Evolutionary conservation across 2,888 invertebrate genomes (phyloP).

Genomic region (Taenaris catops): DNA sequence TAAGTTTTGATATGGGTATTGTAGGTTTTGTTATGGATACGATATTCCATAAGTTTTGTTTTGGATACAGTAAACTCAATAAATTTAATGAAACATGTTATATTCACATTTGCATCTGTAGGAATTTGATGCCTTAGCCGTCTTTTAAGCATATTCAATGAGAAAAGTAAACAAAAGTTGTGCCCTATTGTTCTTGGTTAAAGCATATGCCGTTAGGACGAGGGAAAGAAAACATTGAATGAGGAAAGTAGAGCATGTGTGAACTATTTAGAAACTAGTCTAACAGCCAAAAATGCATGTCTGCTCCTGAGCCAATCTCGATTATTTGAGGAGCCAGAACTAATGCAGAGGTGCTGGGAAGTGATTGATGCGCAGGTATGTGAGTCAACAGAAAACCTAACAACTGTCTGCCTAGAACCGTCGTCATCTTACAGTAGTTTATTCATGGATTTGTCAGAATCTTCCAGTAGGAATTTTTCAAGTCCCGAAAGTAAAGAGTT

Average conservation of each 20-base stretch:
- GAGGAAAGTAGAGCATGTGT: slow-evolving; percentile 97
- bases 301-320: slow-evolving; percentile 96
- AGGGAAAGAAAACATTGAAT: too few relatives aligned
- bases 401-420: slow-evolving; percentile 55
- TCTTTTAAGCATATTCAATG: too few relatives aligned
- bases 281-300: slow-evolving; percentile 98
- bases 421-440: slow-evolving; percentile 69
- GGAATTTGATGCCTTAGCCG: too few relatives aligned
- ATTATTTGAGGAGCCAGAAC: slow-evolving; percentile 97
- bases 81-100: too few relatives aligned
- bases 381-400: slow-evolving; percentile 75
- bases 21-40: too few relatives aligned
- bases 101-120: too few relatives aligned
- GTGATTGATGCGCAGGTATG: slow-evolving; percentile 97
- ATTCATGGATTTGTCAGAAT: slow-evolving; percentile 60
- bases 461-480: slow-evolving; percentile 57
- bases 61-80: too few relatives aligned
- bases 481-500: slow-evolving; percentile 54
- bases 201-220: too few relatives aligned
- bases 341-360: slow-evolving; percentile 98
- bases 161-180: too few relatives aligned
- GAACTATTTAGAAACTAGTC: slow-evolving; percentile 95
- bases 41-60: too few relatives aligned
- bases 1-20: too few relatives aligned
- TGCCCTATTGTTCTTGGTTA: too few relatives aligned